Evolutionary conservation across 1,140 invertebrate genomes (phyloP), one percentile per base, ranked within the genome.

Genomic region (Drosophila bifasciata): DNA sequence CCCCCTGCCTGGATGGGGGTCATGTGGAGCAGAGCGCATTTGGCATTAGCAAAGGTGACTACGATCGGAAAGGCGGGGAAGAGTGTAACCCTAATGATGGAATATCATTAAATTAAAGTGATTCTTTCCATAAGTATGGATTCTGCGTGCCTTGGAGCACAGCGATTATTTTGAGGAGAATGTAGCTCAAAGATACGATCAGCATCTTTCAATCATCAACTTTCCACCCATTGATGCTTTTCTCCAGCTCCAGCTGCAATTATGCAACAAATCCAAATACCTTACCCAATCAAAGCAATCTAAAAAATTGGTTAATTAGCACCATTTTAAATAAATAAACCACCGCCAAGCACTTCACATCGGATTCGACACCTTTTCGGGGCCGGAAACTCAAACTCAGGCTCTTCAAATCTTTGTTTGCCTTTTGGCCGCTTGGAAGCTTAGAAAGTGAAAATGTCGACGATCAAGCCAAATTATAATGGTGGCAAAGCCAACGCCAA

Each of bases 391-490:
- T 44, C n/a, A 36, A 25, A 1, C 9, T 25, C 8, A 40, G 39
- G 39, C 66, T 40, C 45, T 69, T 40, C 13, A 11, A 5, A 19
- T 23, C 39, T 39, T 45, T 43, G 52, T 50, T 59, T 70, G 59
- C 32, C 7, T 71, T 53, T 44, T 7, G 50, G 15, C 28, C 21
- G 23, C 8, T n/a, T n/a, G n/a, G 6, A 25, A 43, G 59, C 70
- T 73, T 73, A 73, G 70, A 73, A 73, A 73, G 70, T 73, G 70
- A 73, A 73, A 73, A 55, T 50, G 50, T 62, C 40, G 57, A 43
- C 61, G 68, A 56, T 56, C 36, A 72, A 57, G 36, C 58, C 40
- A 63, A 72, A 63, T 72, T 63, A 56, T 39, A 73, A 55, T 36
- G 48, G n/a, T 3, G 2, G 11, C 32, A 13, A 9, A 32, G 28